Evolutionary conservation across 2,888 invertebrate species (phyloP).

Genomic region (Eristalis intricaria): DNA sequence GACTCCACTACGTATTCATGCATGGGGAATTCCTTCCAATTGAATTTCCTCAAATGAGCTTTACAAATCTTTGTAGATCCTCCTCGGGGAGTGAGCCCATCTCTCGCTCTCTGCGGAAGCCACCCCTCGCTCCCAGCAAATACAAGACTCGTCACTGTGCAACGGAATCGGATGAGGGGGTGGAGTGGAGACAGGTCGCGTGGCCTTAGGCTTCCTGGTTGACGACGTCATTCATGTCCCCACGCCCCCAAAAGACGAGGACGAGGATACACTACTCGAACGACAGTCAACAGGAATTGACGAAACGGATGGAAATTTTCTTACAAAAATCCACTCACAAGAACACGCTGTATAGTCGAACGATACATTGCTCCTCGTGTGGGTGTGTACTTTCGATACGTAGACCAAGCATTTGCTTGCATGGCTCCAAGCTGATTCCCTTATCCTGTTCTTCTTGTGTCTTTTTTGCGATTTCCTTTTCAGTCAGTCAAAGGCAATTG

Average conservation of each 20-base stretch:
- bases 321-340: conserved; percentile 42
- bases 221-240: background rate
- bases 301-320: conserved; percentile 62
- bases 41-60: conserved; percentile 77
- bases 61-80: conserved; percentile 74
- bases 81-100: conserved; percentile 23
- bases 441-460: conserved; percentile 11
- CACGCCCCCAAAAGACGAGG: background rate
- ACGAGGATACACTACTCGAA: background rate
- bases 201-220: conserved; percentile 49
- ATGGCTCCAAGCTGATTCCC: conserved; percentile 46
- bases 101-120: too few relatives aligned
- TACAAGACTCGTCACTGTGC: conserved; percentile 33
- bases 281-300: conserved; percentile 55
- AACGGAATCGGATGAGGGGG: background rate
- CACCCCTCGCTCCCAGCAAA: conserved; percentile 26
- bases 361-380: conserved; percentile 10
- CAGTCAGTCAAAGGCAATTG: conserved; percentile 63
- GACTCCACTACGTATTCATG: conserved; percentile 58
- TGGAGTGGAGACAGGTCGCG: conserved; percentile 39
- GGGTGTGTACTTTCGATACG: conserved; percentile 29
- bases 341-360: background rate
- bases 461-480: background rate
- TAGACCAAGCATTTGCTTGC: conserved; percentile 45
- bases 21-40: conserved; percentile 73